phyloP scores from a whole-genome alignment of 2,797 vertebrate genomes.

The Anguilla pacifica region DNA sequence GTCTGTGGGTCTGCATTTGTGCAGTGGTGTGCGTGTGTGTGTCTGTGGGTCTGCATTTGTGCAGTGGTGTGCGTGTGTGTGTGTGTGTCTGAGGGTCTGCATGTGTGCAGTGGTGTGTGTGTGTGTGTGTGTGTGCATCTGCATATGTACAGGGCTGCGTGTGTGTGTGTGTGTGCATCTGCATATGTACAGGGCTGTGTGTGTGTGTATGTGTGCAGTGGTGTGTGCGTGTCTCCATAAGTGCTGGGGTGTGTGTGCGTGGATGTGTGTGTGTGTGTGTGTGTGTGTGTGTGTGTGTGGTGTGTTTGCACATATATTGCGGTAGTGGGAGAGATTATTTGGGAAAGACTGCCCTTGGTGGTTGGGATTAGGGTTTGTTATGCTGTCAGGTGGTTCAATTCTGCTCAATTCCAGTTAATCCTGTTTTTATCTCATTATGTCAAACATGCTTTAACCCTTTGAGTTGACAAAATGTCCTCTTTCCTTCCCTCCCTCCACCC shows the following conservation, averaged over 20 bases:
- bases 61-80: neutral
- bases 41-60: neutral
- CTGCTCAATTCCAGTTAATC: slow-evolving; percentile 54
- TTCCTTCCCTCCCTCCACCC: slow-evolving; percentile 47
- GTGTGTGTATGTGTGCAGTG: neutral
- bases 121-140: neutral
- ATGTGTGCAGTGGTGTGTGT: neutral
- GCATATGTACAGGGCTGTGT: neutral
- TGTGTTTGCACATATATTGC: neutral
- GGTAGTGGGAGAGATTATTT: neutral
- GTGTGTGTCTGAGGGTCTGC: no score
- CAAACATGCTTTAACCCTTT: slow-evolving; percentile 74
- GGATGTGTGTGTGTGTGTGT: neutral
- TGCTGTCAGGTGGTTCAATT: slow-evolving; percentile 78
- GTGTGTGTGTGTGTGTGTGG: neutral
- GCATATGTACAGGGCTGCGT: no score
- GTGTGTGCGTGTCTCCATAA: neutral
- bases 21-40: neutral
- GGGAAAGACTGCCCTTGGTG: slow-evolving; percentile 63
- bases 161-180: neutral
- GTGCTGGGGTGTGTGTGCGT: neutral
- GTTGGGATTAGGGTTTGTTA: slow-evolving; percentile 73
- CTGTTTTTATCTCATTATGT: slow-evolving; percentile 55
- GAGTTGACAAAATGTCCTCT: slow-evolving; percentile 54
- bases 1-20: no score